Conservation (phyloP, 2,888 invertebrate species). For the Argyresthia albistria region DNA sequence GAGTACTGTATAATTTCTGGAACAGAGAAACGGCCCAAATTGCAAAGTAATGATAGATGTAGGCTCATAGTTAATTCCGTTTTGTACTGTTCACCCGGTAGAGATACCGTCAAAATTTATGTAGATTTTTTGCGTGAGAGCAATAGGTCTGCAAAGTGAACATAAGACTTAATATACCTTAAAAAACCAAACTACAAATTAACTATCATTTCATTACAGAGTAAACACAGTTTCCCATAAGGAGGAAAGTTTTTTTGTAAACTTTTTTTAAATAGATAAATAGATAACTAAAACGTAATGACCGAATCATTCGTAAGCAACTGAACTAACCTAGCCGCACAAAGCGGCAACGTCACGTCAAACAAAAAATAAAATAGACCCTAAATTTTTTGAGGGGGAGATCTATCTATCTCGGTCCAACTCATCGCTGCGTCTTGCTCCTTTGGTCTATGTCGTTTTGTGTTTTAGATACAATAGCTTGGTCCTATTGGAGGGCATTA, state of each 20-base stretch:
- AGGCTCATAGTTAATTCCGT: no score
- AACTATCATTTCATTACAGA: no score
- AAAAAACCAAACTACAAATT: no score
- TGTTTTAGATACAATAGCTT: background rate
- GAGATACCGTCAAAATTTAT: background rate
- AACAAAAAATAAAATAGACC: background rate
- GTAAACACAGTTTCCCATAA: no score
- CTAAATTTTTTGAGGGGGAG: background rate
- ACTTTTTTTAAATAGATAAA: background rate
- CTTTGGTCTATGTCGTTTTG: background rate
- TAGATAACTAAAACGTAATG: background rate
- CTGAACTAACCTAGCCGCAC: background rate
- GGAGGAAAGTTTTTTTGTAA: no score
- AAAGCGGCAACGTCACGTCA: constrained; percentile 3
- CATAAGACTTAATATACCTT: no score
- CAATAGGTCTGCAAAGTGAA: background rate
- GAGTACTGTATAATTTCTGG: no score
- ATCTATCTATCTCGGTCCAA: background rate
- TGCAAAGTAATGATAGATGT: no score
- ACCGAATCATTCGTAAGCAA: constrained; percentile 1
- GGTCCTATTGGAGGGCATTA: background rate
- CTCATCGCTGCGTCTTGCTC: background rate
- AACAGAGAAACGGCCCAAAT: no score
- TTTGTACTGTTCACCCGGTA: background rate
- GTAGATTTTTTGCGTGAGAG: background rate